A percentile compares a stretch with the other conserved stretches of the same genome.
phyloP scores from a whole-genome alignment of 2,113 vertebrate species.

The Morone saxatilis region DNA sequence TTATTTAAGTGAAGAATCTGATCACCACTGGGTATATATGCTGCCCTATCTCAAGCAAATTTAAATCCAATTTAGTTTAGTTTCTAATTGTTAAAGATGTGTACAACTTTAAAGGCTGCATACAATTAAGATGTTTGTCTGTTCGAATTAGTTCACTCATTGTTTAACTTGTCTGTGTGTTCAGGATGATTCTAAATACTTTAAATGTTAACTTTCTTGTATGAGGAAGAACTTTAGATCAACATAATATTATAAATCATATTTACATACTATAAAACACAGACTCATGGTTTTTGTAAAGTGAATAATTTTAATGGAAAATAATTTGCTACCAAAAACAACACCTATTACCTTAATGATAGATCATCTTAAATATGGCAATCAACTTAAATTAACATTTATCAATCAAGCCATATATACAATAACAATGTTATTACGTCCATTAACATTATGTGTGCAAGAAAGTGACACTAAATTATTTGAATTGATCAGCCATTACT shows the following conservation, averaged over 20 bases:
- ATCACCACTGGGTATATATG: neutral
- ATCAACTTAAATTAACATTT: slow-evolving; percentile 49
- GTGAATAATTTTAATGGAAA: slow-evolving; percentile 2
- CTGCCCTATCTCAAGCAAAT: slow-evolving; percentile 2
- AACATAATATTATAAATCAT: neutral
- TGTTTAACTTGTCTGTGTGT: neutral
- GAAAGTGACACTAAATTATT: slow-evolving; percentile 45
- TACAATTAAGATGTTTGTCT: slow-evolving; percentile 1
- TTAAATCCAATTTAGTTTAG: slow-evolving; percentile 5
- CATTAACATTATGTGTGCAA: slow-evolving; percentile 47
- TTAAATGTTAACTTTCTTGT: neutral
- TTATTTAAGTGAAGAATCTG: neutral
- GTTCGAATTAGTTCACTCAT: neutral
- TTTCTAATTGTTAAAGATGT: slow-evolving; percentile 17
- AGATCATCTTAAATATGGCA: slow-evolving; percentile 29
- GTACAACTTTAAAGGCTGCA: slow-evolving; percentile 22
- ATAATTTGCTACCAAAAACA: slow-evolving; percentile 22
- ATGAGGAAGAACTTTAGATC: neutral
- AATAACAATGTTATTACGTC: slow-evolving; percentile 45
- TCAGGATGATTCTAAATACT: neutral
- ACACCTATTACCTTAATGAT: slow-evolving; percentile 16
- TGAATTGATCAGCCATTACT: slow-evolving; percentile 42
- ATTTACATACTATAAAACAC: slow-evolving; percentile 19
- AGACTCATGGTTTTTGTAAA: neutral
- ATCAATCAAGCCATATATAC: slow-evolving; percentile 29